Evolutionary conservation across 2,888 invertebrate species (phyloP).

Genomic region (Drosophila testacea): DNA sequence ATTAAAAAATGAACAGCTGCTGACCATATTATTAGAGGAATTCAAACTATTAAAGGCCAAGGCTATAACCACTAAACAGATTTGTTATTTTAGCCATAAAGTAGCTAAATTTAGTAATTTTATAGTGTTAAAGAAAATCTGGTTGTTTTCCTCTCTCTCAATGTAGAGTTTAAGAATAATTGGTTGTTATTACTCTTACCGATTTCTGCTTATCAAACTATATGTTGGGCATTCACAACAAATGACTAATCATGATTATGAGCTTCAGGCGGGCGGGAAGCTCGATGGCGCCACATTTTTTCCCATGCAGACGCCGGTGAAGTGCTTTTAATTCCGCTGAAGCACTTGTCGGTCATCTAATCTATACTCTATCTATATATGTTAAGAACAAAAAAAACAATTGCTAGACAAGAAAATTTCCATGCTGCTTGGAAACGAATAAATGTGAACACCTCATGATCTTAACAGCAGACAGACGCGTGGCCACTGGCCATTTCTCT

Average conservation of each 20-base stretch:
- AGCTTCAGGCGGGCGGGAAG: slow-evolving; percentile 27
- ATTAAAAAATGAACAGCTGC: slow-evolving; percentile 1
- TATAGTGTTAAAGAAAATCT: no score
- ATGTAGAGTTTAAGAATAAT: slow-evolving; percentile 20
- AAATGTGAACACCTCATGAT: slow-evolving; percentile 56
- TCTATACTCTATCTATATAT: slow-evolving; percentile 23
- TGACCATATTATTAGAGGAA: not conserved
- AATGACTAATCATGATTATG: slow-evolving; percentile 51
- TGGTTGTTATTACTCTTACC: slow-evolving; percentile 7
- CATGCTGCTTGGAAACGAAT: slow-evolving; percentile 48
- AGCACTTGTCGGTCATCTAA: slow-evolving; percentile 43
- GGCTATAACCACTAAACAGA: slow-evolving; percentile 4
- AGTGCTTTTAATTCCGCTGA: slow-evolving; percentile 21
- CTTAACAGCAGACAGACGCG: slow-evolving; percentile 64
- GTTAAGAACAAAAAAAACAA: not conserved
- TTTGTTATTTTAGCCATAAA: no score
- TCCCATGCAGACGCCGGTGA: slow-evolving; percentile 15
- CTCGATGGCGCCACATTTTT: slow-evolving; percentile 59
- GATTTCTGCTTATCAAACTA: slow-evolving; percentile 19
- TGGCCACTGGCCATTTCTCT: slow-evolving; percentile 48
- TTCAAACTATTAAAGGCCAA: slow-evolving; percentile 37
- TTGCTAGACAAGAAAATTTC: slow-evolving; percentile 54
- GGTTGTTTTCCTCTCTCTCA: not conserved
- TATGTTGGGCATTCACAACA: slow-evolving; percentile 19
- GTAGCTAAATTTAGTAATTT: no score